phyloP scores from a whole-genome alignment of 2,888 invertebrate genomes.

The Anoncus sp. region DNA sequence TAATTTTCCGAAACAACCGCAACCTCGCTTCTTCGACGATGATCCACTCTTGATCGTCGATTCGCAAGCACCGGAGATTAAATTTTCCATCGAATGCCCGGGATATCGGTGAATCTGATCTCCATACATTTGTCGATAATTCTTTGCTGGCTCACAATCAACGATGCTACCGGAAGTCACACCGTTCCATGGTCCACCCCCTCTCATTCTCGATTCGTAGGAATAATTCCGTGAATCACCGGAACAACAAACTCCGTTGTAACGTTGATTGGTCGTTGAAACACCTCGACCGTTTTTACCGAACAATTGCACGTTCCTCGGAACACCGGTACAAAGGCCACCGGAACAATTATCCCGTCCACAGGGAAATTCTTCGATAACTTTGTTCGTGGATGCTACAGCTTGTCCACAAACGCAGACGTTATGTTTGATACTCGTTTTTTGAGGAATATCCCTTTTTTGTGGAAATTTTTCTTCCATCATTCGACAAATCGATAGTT shows the following conservation, averaged over 20 bases:
- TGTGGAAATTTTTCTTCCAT: constrained; percentile 16
- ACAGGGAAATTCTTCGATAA: constrained; percentile 57
- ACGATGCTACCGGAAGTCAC: constrained; percentile 1
- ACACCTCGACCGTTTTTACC: background rate
- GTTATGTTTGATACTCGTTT: background rate
- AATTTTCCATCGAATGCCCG: constrained; percentile 56
- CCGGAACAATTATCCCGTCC: constrained; percentile 47
- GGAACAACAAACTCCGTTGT: constrained; percentile 37
- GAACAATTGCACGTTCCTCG: constrained; percentile 32
- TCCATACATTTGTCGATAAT: background rate
- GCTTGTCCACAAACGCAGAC: constrained; percentile 42
- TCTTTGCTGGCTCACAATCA: background rate
- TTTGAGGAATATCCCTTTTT: constrained; percentile 11
- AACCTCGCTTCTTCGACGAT: constrained; percentile 52
- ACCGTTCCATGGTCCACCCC: constrained; percentile 67
- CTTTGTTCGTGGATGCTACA: no score
- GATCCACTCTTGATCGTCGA: constrained; percentile 32
- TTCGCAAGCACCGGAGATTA: constrained; percentile 62
- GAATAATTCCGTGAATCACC: constrained; percentile 18
- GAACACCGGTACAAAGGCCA: constrained; percentile 57
- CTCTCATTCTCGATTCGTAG: constrained; percentile 67
- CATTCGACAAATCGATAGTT: constrained; percentile 36
- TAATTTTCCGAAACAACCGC: constrained; percentile 63
- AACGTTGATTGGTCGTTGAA: constrained; percentile 11
- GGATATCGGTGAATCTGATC: constrained; percentile 30